Percentiles rank a stretch among this genome's conserved stretches.
Evolutionary conservation across 2,113 vertebrate genomes (phyloP).

Genomic region (Typhlomys cinereus): DNA sequence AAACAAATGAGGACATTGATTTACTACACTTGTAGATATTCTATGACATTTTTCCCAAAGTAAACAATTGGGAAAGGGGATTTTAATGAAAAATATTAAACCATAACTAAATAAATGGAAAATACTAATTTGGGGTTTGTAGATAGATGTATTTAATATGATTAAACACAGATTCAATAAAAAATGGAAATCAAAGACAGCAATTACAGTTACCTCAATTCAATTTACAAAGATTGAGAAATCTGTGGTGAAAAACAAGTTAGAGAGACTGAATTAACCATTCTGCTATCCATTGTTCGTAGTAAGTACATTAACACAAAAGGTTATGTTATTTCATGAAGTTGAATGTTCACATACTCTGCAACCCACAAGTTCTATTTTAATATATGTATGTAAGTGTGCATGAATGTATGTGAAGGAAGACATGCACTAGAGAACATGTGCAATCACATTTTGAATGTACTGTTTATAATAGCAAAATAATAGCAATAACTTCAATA

Average conservation of each 20-base stretch:
- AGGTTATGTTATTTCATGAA: not conserved
- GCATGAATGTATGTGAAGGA: not conserved
- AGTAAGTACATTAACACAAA: not conserved
- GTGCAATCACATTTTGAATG: not conserved
- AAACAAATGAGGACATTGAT: not conserved
- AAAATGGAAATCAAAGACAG: not conserved
- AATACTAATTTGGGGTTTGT: not conserved
- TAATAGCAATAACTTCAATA: not conserved
- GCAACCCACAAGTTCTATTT: not conserved
- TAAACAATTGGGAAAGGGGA: not conserved
- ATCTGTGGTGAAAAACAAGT: not conserved
- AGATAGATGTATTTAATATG: not conserved
- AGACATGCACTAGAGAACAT: not conserved
- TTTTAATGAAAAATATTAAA: not conserved
- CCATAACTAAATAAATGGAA: not conserved
- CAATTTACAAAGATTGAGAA: slow-evolving; percentile 18
- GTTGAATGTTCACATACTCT: not conserved
- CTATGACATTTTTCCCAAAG: not conserved
- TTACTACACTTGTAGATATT: not conserved
- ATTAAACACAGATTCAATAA: not conserved
- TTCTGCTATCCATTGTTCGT: not conserved
- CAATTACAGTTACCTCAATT: not conserved
- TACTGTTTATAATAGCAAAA: slow-evolving; percentile 40
- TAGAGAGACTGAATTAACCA: not conserved
- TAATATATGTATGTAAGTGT: not conserved